Evolutionary conservation across 2,113 vertebrate species (phyloP).

Genomic region (Bothrops jararaca): DNA sequence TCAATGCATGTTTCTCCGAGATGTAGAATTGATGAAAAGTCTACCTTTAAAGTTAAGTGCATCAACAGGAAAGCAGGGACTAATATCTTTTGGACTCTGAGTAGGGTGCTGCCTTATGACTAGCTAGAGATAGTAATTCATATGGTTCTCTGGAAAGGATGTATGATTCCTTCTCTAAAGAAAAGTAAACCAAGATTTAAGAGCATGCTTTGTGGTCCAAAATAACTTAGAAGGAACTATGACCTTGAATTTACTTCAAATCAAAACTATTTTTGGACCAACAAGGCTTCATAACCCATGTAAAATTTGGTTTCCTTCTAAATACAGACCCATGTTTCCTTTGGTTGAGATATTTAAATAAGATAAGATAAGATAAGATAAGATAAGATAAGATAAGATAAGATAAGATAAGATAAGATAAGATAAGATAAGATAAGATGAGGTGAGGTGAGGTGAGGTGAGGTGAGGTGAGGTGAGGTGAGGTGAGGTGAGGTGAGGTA

Average conservation of each 20-base stretch:
- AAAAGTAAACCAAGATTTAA: neutral
- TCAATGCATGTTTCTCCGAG: conserved; percentile 37
- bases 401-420: no score
- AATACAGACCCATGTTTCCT: neutral
- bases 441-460: no score
- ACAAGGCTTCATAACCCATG: neutral
- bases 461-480: no score
- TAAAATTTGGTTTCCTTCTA: neutral
- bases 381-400: no score
- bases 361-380: no score
- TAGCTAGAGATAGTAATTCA: neutral
- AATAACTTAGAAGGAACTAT: neutral
- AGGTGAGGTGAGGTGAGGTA: no score
- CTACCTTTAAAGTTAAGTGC: conserved; percentile 58
- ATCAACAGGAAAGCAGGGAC: conserved; percentile 33
- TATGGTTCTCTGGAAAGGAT: neutral
- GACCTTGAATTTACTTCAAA: neutral
- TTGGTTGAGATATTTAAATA: neutral
- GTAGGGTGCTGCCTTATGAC: neutral
- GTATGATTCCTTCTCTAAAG: neutral
- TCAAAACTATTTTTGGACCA: neutral
- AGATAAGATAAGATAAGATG: no score
- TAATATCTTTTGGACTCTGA: conserved; percentile 34
- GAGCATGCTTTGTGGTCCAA: neutral
- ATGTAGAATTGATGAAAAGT: conserved; percentile 38